These are phyloP conservation scores for Bedellia somnulentella DNA, from an alignment of 2,888 invertebrate genomes.

Conservation along the genomic window DNA sequence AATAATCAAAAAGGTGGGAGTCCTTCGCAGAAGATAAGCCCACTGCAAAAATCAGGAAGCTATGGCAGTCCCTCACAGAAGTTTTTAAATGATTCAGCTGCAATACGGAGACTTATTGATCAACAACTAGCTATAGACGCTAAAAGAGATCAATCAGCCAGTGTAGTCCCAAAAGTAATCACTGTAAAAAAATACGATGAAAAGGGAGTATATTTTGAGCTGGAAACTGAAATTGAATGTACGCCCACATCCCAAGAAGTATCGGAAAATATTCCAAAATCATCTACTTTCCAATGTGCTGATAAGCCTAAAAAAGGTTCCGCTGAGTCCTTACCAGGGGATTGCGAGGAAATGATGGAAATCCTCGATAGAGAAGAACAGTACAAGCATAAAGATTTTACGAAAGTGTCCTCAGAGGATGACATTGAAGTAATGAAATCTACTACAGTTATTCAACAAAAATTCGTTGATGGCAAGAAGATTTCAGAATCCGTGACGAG, in stretches of 20 bases:
- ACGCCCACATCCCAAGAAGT: constrained; percentile 22
- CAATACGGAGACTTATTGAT: constrained; percentile 49
- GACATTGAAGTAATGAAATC: constrained; percentile 44
- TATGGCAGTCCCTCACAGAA: constrained; percentile 16
- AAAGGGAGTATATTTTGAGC: constrained; percentile 49
- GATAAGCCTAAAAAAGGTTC: constrained; percentile 51
- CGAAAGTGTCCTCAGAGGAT: constrained; percentile 29
- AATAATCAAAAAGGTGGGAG: constrained; percentile 34
- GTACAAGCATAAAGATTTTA: constrained; percentile 20
- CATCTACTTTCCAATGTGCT: constrained; percentile 43
- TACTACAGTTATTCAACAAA: constrained; percentile 47
- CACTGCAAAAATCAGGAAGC: constrained; percentile 48
- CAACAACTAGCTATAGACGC: constrained; percentile 51
- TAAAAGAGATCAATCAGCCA: constrained; percentile 29
- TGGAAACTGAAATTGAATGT: constrained; percentile 27
- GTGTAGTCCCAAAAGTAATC: constrained; percentile 30
- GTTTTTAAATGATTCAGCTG: constrained; percentile 44
- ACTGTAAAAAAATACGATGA: constrained; percentile 52
- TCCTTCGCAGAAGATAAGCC: constrained; percentile 38
- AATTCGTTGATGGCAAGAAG: constrained; percentile 50
- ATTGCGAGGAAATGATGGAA: constrained; percentile 63
- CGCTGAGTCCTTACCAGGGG: constrained; percentile 59
- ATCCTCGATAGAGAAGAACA: constrained; percentile 55
- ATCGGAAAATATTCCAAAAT: constrained; percentile 40
- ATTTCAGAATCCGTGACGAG: constrained; percentile 45